Base-by-base conservation (phyloP, 1,140 invertebrate species). In the Zophobas morio region DNA sequence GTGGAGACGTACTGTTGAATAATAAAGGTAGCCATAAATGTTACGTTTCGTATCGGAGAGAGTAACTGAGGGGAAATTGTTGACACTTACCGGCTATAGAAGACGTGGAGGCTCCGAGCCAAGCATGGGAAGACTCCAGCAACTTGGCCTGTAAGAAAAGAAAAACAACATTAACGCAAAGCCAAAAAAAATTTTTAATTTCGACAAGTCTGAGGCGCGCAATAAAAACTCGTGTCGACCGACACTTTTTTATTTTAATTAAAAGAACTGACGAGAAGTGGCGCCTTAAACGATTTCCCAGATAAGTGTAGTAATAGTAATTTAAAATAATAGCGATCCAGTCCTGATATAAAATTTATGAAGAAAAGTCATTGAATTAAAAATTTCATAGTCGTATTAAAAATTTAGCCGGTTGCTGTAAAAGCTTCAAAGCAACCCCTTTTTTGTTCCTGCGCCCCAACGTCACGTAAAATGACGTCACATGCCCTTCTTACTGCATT, bases 91-190 rank as follows among this genome's bases (percentile, higher is more conserved):
- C 94, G 91, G 94, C 93, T 88, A 95, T 91, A 84, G 94, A 94
- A 70, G 87, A 86, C 73, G 94, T 95, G 73, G 94, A 94, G 82
- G 94, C 93, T 77, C 94, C 94, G 86, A 96, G 92, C 94, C 95
- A 96, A 87, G 94, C 94, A 86, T 96, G 94, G 82, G 95, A 95
- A 74, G 93, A 95, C 87, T 96, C 95, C 88, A 96, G 90, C 88
- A 96, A 90, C 90, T 96, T 96, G 82, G 95, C 94, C 95, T 96
- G 92, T 79, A 91, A 93, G 88, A 90, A 88, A 89, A 88, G 87
- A 86, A 88, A 84, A 83, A 81, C 78, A 4, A 4, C 33, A 36
- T 34, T 57, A 57, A 57, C 4, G 35, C 32, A 35, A 34, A 33
- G 35, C 5, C 49, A 53, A 53, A 53, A 53, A 53, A 20, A 20